Conservation (phyloP, 2,113 vertebrate genomes). For the Oreocharis arfaki region DNA sequence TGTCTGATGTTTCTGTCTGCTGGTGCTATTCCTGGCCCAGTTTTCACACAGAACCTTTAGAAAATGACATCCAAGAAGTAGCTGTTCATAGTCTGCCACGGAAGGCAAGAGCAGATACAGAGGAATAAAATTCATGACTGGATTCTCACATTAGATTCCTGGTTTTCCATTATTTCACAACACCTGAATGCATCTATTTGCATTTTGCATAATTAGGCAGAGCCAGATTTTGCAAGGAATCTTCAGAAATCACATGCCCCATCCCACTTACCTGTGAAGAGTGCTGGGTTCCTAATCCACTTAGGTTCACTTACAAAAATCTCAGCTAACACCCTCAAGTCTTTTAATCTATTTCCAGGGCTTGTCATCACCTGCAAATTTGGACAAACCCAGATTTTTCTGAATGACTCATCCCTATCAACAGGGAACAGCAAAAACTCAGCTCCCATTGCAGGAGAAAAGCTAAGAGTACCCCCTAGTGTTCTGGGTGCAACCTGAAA, state of each 20-base stretch:
- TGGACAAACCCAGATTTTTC: slow-evolving; percentile 43
- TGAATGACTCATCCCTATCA: slow-evolving; percentile 27
- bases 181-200: background rate
- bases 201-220: background rate
- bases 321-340: background rate
- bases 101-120: background rate
- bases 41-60: slow-evolving; percentile 9
- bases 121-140: background rate
- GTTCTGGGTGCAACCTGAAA: background rate
- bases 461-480: slow-evolving; percentile 12
- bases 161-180: background rate
- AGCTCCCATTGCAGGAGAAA: background rate
- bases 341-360: slow-evolving; percentile 14
- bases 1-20: slow-evolving; percentile 1
- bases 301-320: background rate
- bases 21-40: background rate
- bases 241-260: background rate
- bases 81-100: background rate
- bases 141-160: background rate
- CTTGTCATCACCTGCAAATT: slow-evolving; percentile 18
- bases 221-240: background rate
- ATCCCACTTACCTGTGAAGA: background rate
- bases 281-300: background rate
- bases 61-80: background rate
- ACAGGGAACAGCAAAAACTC: background rate